Base-by-base conservation (phyloP, 2,888 invertebrate genomes). In the Hydrotaea diabolus region DNA sequence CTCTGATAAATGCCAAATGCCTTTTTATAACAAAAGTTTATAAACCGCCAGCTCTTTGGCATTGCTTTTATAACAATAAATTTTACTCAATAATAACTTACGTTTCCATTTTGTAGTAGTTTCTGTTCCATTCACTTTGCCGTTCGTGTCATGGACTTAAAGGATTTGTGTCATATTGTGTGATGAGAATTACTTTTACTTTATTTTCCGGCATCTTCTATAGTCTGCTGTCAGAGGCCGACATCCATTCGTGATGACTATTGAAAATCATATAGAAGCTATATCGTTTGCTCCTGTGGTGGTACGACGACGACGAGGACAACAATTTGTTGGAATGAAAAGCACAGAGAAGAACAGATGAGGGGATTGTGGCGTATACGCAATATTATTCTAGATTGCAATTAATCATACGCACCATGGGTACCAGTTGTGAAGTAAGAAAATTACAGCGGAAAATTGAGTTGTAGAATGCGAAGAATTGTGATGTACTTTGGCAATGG, bases 151-250 rank as follows among this genome's bases (percentile, higher is more conserved):
- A 21, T 19, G 55, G 9, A 0, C 55, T 55, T 19, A 59, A 59
- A 59, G 59, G 26, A 59, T 59, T 59, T 59, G 26, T 59, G 59
- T 59, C 59, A 59, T 26, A 59, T 15, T 21, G 59, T 59, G 23
- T 23, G 23, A 59, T 59, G 26, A 59, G 23, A 23, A 59, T 26
- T 59, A 21, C 59, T 19, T 59, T 59, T 5, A 11, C 59, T 19
- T 53, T 53, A 4, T n/a, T 55, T 26, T 59, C 13, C n/a, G n/a
- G 8, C 57, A 13, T n/a, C 23, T 57, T 21, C 13, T 19, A 11
- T 57, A 11, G 7, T 2, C 23, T 15, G 21, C 57, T 57, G 57
- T 21, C 57, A 57, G 57, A n/a, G n/a, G 53, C 53, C 53, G 19
- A n/a, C 43, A 43, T 13, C 9, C 11, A n/a, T 2, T 13, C n/a